Evolutionary conservation across 1,140 invertebrate species (phyloP).

Genomic region (Leucophenga varia): DNA sequence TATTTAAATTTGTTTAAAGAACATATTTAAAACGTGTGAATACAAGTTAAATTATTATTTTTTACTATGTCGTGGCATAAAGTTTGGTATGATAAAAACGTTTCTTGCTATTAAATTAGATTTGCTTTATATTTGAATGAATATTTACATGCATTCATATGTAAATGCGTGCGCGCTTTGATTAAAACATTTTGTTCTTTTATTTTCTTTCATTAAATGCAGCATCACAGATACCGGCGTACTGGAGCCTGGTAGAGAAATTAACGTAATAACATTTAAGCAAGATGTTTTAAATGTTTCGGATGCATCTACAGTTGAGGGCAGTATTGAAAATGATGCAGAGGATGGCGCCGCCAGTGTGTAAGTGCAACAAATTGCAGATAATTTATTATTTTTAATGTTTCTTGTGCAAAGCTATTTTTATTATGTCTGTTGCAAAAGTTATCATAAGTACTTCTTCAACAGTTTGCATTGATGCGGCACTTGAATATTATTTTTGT

Average conservation of each 20-base stretch:
- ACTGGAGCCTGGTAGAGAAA: not conserved
- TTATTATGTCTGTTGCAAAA: no score
- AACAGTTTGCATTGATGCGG: no score
- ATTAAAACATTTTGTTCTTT: slow-evolving; percentile 15
- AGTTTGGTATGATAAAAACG: slow-evolving; percentile 21
- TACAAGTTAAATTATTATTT: no score
- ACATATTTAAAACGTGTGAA: no score
- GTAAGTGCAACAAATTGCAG: not conserved
- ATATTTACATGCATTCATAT: not conserved
- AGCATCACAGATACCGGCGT: slow-evolving; percentile 17
- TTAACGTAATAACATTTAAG: slow-evolving; percentile 14
- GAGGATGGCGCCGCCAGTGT: slow-evolving; percentile 1
- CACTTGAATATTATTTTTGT: no score
- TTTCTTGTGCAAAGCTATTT: no score
- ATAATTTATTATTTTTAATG: not conserved
- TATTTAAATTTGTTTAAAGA: no score
- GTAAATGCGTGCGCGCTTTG: slow-evolving; percentile 1
- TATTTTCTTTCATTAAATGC: not conserved
- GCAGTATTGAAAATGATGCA: slow-evolving; percentile 19
- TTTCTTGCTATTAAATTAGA: not conserved
- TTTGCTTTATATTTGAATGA: no score
- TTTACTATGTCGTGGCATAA: slow-evolving; percentile 35
- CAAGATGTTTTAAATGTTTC: slow-evolving; percentile 2
- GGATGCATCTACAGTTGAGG: slow-evolving; percentile 19
- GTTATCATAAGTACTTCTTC: no score